Evolutionary conservation across 2,797 vertebrate genomes (phyloP).

Genomic region (Alca torda): DNA sequence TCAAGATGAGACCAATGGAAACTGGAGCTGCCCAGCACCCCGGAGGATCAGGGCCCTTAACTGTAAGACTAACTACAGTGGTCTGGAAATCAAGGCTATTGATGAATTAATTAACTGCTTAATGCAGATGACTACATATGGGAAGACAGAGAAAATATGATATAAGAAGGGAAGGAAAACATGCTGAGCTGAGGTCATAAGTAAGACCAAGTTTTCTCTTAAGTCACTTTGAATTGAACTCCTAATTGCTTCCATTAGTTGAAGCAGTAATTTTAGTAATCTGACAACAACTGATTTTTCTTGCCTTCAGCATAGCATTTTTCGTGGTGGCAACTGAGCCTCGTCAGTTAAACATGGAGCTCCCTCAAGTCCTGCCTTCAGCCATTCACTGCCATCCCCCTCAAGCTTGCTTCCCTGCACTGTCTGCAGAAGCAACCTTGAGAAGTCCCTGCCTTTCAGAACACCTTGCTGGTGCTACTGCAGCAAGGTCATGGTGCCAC

Average conservation of each 20-base stretch:
- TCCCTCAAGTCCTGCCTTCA: not conserved
- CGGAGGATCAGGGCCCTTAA: not conserved
- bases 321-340: not conserved
- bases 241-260: not conserved
- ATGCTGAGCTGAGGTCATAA: not conserved
- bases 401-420: accelerated
- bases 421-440: not conserved
- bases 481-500: not conserved
- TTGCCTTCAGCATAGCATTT: not conserved
- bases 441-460: not conserved
- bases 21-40: not conserved
- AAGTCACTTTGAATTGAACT: not conserved
- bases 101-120: not conserved
- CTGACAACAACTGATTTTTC: not conserved
- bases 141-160: not conserved
- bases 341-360: not conserved
- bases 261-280: not conserved
- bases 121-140: not conserved
- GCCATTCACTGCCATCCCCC: not conserved
- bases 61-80: not conserved
- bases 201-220: not conserved
- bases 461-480: not conserved
- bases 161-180: not conserved
- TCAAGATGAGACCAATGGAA: not conserved
- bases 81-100: not conserved